These are phyloP conservation scores for Diadumene lineata DNA, from an alignment of 92 coral and sea anemone species.

Conservation along the genomic window DNA sequence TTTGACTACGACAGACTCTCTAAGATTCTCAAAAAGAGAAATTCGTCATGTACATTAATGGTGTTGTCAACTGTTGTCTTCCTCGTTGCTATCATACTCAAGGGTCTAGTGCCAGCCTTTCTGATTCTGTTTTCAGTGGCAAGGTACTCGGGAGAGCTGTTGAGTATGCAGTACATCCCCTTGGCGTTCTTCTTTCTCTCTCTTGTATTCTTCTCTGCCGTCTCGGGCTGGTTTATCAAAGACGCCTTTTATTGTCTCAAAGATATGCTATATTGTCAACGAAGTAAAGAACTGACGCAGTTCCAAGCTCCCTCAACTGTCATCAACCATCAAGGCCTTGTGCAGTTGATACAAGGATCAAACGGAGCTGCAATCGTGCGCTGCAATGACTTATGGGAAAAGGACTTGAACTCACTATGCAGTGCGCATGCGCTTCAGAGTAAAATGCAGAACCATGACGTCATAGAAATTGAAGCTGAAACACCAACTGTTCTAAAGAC, in stretches of 20 bases:
- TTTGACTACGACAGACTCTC: conserved; percentile 54
- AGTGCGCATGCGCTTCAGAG: conserved; percentile 22
- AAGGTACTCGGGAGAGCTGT: conserved; percentile 56
- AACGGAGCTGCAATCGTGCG: conserved; percentile 42
- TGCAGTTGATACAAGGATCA: conserved; percentile 39
- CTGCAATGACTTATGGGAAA: conserved; percentile 52
- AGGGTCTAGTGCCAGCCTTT: conserved; percentile 72
- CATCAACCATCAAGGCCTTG: conserved; percentile 73
- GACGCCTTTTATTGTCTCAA: conserved; percentile 53
- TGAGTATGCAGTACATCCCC: conserved; percentile 79
- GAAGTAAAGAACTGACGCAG: neutral
- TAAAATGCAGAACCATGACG: conserved; percentile 18
- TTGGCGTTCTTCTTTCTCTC: conserved; percentile 89
- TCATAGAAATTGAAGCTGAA: conserved; percentile 27
- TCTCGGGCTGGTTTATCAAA: conserved; percentile 86
- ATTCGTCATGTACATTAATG: conserved; percentile 42
- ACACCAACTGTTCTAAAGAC: conserved; percentile 23
- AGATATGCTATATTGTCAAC: neutral
- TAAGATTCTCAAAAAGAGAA: conserved; percentile 39
- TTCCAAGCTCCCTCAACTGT: conserved; percentile 39
- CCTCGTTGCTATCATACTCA: conserved; percentile 58
- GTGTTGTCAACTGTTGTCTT: conserved; percentile 33
- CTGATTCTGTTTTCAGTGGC: conserved; percentile 47
- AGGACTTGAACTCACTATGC: conserved; percentile 22
- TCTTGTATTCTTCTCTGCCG: conserved; percentile 88